A percentile compares a stretch with the other conserved stretches of the same genome.
phyloP scores from a whole-genome alignment of 2,888 invertebrate genomes.

The Ryuthela nishihirai region DNA sequence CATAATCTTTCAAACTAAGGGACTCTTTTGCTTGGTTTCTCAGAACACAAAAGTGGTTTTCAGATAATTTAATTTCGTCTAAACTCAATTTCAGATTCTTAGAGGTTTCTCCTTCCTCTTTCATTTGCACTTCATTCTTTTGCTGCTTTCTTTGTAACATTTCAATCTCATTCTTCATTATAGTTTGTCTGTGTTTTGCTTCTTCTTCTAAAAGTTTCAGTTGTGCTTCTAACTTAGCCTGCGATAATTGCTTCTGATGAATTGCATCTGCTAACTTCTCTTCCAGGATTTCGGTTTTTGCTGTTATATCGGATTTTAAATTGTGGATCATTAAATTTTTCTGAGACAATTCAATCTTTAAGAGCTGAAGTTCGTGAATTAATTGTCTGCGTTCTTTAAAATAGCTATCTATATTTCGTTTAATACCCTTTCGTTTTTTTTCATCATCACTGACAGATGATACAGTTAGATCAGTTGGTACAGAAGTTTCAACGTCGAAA shows the following conservation, averaged over 20 bases:
- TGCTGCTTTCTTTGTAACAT: too few species aligned
- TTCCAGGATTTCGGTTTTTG: slow-evolving; percentile 50
- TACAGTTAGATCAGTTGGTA: not conserved
- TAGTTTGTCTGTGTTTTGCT: slow-evolving; percentile 4
- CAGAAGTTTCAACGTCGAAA: not conserved
- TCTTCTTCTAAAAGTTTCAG: slow-evolving; percentile 50
- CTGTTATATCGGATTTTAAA: slow-evolving; percentile 49
- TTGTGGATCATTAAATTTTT: slow-evolving; percentile 50
- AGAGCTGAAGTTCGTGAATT: slow-evolving; percentile 50
- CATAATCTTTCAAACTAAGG: too few species aligned
- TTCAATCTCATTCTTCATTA: not conserved
- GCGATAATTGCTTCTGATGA: slow-evolving; percentile 50
- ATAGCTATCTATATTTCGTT: not conserved
- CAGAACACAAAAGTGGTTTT: too few species aligned
- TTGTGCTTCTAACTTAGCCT: slow-evolving; percentile 49
- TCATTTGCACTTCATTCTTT: too few species aligned
- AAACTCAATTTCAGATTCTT: too few species aligned
- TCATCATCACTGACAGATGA: not conserved
- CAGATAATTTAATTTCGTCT: too few species aligned
- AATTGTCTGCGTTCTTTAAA: slow-evolving; percentile 51
- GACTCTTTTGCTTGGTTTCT: too few species aligned
- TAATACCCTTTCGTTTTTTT: not conserved
- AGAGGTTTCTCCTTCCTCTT: not conserved
- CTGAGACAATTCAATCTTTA: slow-evolving; percentile 51
- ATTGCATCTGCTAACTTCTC: slow-evolving; percentile 50